phyloP scores from a whole-genome alignment of 2,888 invertebrate species.

The Drosophila macrospina region DNA sequence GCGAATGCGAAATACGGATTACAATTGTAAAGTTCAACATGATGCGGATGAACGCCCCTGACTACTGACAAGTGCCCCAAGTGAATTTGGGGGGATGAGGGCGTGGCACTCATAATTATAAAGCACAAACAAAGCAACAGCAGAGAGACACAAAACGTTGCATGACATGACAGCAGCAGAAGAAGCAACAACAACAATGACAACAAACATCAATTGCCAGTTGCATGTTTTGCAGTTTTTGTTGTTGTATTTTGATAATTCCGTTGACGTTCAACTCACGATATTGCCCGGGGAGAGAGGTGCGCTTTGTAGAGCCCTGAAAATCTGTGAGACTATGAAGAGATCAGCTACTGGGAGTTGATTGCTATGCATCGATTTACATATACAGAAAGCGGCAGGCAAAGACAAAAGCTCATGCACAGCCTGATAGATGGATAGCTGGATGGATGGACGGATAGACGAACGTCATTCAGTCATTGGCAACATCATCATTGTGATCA shows the following conservation, averaged over 20 bases:
- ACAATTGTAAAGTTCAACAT: constrained; percentile 56
- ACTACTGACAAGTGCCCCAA: constrained; percentile 52
- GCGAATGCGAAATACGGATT: constrained; percentile 42
- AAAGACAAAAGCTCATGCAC: constrained; percentile 43
- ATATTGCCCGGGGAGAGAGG: constrained; percentile 29
- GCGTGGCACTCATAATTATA: constrained; percentile 61
- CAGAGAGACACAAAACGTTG: constrained; percentile 53
- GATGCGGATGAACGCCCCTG: constrained; percentile 70
- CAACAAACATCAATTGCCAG: constrained; percentile 41
- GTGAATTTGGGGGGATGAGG: constrained; percentile 2
- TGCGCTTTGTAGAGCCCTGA: neutral
- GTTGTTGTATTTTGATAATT: constrained; percentile 40
- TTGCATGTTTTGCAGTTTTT: constrained; percentile 69
- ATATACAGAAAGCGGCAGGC: constrained; percentile 48
- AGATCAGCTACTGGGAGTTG: constrained; percentile 54
- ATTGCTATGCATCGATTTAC: constrained; percentile 70
- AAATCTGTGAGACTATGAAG: constrained; percentile 26
- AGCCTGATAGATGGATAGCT: constrained; percentile 3
- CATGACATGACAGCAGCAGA: constrained; percentile 60
- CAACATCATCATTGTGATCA: constrained; percentile 24
- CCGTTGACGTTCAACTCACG: constrained; percentile 48
- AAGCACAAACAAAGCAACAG: constrained; percentile 47
- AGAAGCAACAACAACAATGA: constrained; percentile 33
- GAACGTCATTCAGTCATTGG: constrained; percentile 59
- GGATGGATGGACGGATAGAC: constrained; percentile 47